Evolutionary conservation across 2,113 vertebrate genomes (phyloP).

Genomic region (Chaetura pelagica): DNA sequence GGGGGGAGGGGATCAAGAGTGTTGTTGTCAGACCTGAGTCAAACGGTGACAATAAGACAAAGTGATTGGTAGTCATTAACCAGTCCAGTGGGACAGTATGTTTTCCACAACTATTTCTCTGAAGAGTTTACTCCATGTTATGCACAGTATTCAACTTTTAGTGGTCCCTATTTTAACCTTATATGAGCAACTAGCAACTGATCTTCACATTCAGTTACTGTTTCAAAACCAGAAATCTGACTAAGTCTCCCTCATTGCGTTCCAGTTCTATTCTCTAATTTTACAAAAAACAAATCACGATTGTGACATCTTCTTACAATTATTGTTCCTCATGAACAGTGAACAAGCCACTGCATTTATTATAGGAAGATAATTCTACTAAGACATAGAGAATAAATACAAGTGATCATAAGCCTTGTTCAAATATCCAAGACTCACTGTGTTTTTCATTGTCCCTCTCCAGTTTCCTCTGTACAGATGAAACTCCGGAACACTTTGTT

Average conservation of each 20-base stretch:
- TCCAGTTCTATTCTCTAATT: neutral
- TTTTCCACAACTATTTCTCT: neutral
- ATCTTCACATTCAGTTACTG: neutral
- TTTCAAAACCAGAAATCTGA: neutral
- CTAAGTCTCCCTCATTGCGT: neutral
- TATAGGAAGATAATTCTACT: neutral
- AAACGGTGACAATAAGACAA: neutral
- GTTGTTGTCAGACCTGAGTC: too few relatives aligned
- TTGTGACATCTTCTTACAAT: neutral
- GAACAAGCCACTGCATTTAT: neutral
- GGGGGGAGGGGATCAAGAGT: too few relatives aligned
- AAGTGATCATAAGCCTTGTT: neutral
- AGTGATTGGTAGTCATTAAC: neutral
- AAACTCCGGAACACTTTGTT: neutral
- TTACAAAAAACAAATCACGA: neutral
- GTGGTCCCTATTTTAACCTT: neutral
- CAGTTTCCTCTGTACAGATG: fast-evolving
- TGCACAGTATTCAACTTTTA: neutral
- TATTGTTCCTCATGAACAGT: neutral
- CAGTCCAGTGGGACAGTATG: neutral
- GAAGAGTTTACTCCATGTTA: neutral
- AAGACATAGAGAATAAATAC: neutral
- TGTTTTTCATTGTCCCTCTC: neutral
- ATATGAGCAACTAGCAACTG: neutral
- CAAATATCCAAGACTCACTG: neutral